Base-by-base conservation (phyloP, 2,113 vertebrate species). In the Gymnorhina tibicen region DNA sequence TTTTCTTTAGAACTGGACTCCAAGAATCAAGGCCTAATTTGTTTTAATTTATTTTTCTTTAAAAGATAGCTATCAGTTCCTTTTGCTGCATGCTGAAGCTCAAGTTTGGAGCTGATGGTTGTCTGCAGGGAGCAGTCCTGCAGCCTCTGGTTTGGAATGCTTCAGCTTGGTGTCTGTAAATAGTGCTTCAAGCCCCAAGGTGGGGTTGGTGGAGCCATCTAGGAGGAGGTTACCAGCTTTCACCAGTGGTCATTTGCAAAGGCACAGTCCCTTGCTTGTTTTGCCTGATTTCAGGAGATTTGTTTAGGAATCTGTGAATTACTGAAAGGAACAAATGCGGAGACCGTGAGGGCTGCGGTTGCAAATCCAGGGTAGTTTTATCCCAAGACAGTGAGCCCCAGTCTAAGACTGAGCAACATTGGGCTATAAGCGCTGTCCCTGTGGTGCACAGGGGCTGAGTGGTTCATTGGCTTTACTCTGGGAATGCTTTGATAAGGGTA, bases 401-500 rank as follows among this genome's bases (percentile, higher is more conserved):
- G 7, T 37, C 9, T 46, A 33, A 47, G 74, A 69, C 9, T 20
- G 55, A 76, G 55, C 19, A 24, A 11, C 47, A 7, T 1, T 62
- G 28, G 52, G 26, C 67, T 69, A 0, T 30, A 21, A 59, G 67
- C 30, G 10, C 22, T 32, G 6, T 72, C 52, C 20, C n/a, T 46
- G 27, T 63, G 33, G 33, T n/a, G 41, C 52, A 19, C 22, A 37
- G 32, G 24, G 62, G 44, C 66, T 72, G 77, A n/a, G 37, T 18
- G 73, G 42, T 66, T 91, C 69, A 9, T 13, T 80, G 32, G 46
- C 39, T 73, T 67, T 35, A 23, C 53, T 82, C 59, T 72, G 55
- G 37, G 41, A 82, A 23, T 72, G 46, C 74, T 91, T 92, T 80
- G 86, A 73, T 94, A 77, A 76, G 83, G 72, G 67, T 55, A 28